phyloP scores from a whole-genome alignment of 2,888 invertebrate genomes.

The Palloptera scutellata region DNA sequence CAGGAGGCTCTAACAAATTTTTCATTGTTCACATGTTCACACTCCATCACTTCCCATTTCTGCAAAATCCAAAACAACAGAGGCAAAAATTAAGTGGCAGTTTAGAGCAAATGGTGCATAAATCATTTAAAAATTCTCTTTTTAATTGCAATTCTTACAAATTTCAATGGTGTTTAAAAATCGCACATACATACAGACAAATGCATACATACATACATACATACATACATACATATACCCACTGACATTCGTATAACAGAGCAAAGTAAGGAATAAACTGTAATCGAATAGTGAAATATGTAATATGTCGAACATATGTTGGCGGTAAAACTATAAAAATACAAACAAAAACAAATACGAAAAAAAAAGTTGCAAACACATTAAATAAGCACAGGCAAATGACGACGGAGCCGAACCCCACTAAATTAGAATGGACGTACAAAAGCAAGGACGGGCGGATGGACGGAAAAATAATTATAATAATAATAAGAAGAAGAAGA shows the following conservation, averaged over 20 bases:
- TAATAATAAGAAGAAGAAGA: too few species aligned
- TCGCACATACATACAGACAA: not conserved
- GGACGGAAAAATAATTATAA: not conserved
- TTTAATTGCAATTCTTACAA: conserved; percentile 12
- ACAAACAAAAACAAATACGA: too few species aligned
- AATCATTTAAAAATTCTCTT: conserved; percentile 7
- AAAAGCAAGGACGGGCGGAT: not conserved
- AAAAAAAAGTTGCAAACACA: not conserved
- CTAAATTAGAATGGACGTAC: not conserved
- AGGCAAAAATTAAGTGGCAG: conserved; percentile 39
- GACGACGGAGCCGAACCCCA: not conserved
- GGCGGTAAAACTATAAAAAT: not conserved
- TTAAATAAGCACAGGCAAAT: not conserved
- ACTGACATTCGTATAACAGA: too few species aligned
- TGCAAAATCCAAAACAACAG: conserved; percentile 9
- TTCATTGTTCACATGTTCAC: too few species aligned
- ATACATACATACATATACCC: not conserved
- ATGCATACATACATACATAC: not conserved
- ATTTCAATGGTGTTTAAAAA: not conserved
- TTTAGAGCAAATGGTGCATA: not conserved
- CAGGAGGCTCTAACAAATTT: too few species aligned
- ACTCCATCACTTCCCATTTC: too few species aligned
- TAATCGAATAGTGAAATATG: too few species aligned
- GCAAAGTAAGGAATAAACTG: too few species aligned
- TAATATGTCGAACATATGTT: conserved; percentile 2